phyloP scores from a whole-genome alignment of 2,113 vertebrate species.

The Urocolius indicus region DNA sequence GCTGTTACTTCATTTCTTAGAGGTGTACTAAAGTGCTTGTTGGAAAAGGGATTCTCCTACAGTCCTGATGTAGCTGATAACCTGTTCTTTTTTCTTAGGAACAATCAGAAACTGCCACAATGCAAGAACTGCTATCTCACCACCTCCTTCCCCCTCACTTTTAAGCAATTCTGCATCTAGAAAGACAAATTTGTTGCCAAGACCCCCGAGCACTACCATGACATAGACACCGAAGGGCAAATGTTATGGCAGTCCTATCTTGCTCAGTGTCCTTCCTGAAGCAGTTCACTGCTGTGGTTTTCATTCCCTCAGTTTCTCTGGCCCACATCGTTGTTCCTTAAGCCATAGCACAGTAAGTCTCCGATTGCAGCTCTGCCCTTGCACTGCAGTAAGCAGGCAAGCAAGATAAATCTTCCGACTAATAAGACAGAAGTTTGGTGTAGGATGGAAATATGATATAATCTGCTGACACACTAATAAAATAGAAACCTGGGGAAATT shows the following conservation, averaged over 20 bases:
- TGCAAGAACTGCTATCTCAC: not conserved
- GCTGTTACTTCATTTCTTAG: not conserved
- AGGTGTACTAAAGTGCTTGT: not conserved
- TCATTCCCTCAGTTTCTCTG: not conserved
- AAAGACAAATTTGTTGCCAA: not conserved
- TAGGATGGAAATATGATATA: not conserved
- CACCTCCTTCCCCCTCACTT: not conserved
- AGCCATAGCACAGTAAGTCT: not conserved
- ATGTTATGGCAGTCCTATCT: fast-evolving
- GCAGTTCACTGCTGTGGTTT: not conserved
- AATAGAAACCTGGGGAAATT: not conserved
- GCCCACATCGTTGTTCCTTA: fast-evolving
- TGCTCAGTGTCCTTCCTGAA: not conserved
- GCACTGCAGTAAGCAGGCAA: not conserved
- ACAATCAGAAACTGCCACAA: not conserved
- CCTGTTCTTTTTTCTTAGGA: not conserved
- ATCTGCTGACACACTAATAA: too few relatives aligned
- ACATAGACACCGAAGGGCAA: not conserved
- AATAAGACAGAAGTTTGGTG: not conserved
- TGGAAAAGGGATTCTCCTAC: not conserved
- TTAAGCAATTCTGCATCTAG: not conserved
- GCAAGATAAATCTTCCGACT: not conserved
- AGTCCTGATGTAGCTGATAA: not conserved
- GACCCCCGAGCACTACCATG: not conserved
- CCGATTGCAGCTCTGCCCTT: not conserved